These are phyloP conservation scores for Hippocampus zosterae DNA, from an alignment of 2,113 vertebrate genomes.

Conservation along the genomic window DNA sequence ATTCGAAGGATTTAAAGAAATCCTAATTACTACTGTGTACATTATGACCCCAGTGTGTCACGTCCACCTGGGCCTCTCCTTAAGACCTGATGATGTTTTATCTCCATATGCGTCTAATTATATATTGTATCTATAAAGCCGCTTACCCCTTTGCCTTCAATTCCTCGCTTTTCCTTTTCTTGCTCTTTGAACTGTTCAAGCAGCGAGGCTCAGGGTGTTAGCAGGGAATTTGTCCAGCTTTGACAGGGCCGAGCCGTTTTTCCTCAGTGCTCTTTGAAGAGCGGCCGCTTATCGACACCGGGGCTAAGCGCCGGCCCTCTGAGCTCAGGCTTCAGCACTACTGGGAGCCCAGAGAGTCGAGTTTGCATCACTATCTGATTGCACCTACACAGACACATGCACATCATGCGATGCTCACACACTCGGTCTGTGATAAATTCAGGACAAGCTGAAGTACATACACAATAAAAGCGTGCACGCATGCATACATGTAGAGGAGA, in stretches of 20 bases:
- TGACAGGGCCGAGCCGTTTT: constrained; percentile 69
- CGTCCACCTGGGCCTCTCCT: constrained; percentile 23
- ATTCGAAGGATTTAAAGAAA: background rate
- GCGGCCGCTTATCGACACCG: constrained; percentile 67
- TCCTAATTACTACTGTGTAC: constrained; percentile 1
- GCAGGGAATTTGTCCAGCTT: constrained; percentile 71
- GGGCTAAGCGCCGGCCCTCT: constrained; percentile 66
- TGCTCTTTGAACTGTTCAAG: constrained; percentile 67
- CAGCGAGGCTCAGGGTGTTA: constrained; percentile 65
- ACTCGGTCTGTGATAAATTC: constrained; percentile 13
- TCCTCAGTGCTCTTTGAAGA: constrained; percentile 67
- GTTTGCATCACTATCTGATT: constrained; percentile 39
- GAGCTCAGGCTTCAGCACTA: constrained; percentile 53
- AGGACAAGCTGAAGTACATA: constrained; percentile 1
- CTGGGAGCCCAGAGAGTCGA: constrained; percentile 42
- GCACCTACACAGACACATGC: constrained; percentile 16
- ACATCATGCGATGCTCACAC: background rate
- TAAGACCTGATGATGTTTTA: constrained; percentile 19
- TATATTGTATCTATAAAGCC: constrained; percentile 18
- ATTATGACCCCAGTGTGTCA: background rate
- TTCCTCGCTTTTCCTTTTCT: constrained; percentile 34
- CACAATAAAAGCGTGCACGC: constrained; percentile 9
- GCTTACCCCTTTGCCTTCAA: constrained; percentile 29
- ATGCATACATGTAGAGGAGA: constrained; percentile 30
- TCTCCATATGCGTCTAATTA: constrained; percentile 3